Conservation (phyloP, 2,888 invertebrate genomes). For the Heliconius aoede region DNA sequence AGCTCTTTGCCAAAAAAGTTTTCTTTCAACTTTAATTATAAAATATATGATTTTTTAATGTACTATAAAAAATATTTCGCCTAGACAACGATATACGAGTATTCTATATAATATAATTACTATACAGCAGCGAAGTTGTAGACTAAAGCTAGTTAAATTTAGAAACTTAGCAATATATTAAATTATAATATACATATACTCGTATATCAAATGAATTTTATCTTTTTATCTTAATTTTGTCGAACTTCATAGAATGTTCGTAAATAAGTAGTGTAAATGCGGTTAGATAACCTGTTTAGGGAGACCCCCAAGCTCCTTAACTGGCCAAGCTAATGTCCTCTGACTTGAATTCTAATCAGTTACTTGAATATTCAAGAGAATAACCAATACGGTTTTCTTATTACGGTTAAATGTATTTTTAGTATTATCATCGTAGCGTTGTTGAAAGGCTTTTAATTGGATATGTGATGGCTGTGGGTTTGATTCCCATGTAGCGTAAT, state of each 20-base stretch:
- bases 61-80: not conserved
- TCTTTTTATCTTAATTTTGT: not conserved
- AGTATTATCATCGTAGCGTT: not conserved
- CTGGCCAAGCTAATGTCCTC: conserved; percentile 64
- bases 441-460: not conserved
- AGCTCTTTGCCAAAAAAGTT: conserved; percentile 8
- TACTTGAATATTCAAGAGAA: conserved; percentile 63
- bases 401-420: conserved; percentile 11
- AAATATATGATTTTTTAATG: not conserved
- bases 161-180: not conserved
- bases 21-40: not conserved
- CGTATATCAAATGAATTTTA: not conserved
- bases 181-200: too few species aligned
- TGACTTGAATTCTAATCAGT: conserved; percentile 74
- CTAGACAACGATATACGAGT: too few species aligned
- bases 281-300: conserved; percentile 79
- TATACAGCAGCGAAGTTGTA: not conserved
- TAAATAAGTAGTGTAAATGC: conserved; percentile 77
- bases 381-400: conserved; percentile 22
- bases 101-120: too few species aligned
- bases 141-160: not conserved
- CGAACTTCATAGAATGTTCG: not conserved
- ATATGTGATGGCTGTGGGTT: too few species aligned
- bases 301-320: conserved; percentile 68
- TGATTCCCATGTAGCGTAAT: too few species aligned